Conservation (phyloP, 2,797 vertebrate genomes). For the Hipposideros larvatus region DNA sequence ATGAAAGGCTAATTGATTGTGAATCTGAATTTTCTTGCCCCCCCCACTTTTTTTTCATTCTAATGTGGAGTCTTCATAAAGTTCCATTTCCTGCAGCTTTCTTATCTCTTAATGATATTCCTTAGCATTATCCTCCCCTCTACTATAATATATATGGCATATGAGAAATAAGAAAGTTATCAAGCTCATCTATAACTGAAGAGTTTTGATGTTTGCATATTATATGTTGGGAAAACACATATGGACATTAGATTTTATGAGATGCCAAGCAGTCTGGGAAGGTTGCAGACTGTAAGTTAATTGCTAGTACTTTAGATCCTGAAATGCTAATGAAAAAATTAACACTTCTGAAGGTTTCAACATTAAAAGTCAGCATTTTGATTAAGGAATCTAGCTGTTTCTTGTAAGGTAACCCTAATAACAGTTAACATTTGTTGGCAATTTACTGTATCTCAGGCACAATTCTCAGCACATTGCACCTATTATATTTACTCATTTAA, state of each 20-base stretch:
- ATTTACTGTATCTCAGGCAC: background rate
- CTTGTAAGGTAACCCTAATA: conserved; percentile 26
- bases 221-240: background rate
- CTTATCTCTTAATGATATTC: background rate
- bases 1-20: background rate
- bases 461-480: conserved; percentile 8
- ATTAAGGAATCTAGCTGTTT: background rate
- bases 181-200: background rate
- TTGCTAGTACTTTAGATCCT: conserved; percentile 9
- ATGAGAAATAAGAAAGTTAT: background rate
- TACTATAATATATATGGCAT: background rate
- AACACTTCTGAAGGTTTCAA: background rate
- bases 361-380: background rate
- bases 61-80: background rate
- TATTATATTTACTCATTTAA: background rate
- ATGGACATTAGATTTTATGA: background rate
- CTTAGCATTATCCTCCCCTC: background rate
- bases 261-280: background rate
- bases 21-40: background rate
- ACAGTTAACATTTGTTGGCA: conserved; percentile 34
- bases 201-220: background rate
- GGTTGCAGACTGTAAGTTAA: conserved; percentile 23
- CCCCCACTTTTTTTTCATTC: background rate
- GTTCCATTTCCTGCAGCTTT: background rate
- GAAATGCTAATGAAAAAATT: conserved; percentile 49